Evolutionary conservation across 1,140 invertebrate species (phyloP).

Genomic region (Diplogasteroides magnus): DNA sequence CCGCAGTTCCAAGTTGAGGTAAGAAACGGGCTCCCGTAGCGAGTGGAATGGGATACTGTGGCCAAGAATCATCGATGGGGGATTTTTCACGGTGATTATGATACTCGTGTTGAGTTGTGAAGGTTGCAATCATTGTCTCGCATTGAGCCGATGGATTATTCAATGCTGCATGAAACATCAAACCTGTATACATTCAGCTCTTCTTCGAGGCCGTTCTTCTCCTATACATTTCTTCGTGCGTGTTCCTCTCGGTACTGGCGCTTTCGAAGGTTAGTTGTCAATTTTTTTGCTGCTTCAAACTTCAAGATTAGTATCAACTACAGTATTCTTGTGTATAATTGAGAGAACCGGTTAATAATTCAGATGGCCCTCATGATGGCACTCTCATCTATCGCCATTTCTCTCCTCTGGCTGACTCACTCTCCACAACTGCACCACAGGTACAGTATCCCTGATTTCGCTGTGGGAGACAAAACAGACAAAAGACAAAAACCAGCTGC

Average conservation of each 20-base stretch:
- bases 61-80: no score
- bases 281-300: no score
- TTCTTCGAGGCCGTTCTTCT: constrained; percentile 49
- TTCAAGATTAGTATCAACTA: no score
- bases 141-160: neutral
- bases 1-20: neutral
- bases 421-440: constrained; percentile 31
- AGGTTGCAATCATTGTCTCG: no score
- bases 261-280: constrained; percentile 47
- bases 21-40: no score
- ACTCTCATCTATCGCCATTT: constrained; percentile 31
- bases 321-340: no score
- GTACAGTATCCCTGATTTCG: neutral
- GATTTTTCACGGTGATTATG: no score
- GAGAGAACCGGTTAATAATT: no score
- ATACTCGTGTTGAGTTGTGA: neutral
- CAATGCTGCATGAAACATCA: neutral
- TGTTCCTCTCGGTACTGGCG: constrained; percentile 51
- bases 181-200: constrained; percentile 28
- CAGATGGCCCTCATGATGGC: constrained; percentile 36
- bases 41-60: neutral
- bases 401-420: constrained; percentile 39
- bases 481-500: constrained; percentile 14
- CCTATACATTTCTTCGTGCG: constrained; percentile 44
- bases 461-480: neutral